Evolutionary conservation across 2,113 vertebrate genomes (phyloP).

Genomic region (Ia io): DNA sequence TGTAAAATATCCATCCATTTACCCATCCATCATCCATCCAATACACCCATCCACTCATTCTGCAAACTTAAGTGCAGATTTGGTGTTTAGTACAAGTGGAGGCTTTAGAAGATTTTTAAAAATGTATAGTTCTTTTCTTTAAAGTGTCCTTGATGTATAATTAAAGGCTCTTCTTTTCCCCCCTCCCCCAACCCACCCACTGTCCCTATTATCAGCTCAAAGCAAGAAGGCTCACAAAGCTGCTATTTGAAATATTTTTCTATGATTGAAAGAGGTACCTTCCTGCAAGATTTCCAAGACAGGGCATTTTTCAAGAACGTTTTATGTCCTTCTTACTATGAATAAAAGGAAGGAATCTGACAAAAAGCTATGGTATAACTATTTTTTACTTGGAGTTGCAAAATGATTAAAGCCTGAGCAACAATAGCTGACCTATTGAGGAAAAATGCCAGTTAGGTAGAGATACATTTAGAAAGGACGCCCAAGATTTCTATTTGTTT

Average conservation of each 20-base stretch:
- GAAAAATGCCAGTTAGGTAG: background rate
- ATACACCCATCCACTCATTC: background rate
- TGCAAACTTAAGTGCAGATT: background rate
- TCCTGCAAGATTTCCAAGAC: background rate
- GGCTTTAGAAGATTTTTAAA: background rate
- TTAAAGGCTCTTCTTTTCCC: background rate
- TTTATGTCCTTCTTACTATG: constrained; percentile 25
- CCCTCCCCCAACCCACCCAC: background rate
- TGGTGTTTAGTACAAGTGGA: background rate
- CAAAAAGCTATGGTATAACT: background rate
- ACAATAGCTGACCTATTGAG: constrained; percentile 5
- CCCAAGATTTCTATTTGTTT: background rate
- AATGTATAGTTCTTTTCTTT: background rate
- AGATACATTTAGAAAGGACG: background rate
- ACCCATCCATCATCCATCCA: background rate
- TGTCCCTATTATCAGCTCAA: background rate
- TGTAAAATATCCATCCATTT: background rate
- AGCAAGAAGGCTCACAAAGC: constrained; percentile 24
- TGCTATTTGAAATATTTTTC: constrained; percentile 39
- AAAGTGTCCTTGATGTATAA: background rate
- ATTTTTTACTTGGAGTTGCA: constrained; percentile 8
- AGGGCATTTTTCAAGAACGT: background rate
- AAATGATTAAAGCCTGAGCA: constrained; percentile 33
- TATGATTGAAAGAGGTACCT: background rate
- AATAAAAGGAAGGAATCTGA: constrained; percentile 35